Percentiles rank a stretch among this genome's conserved stretches.
phyloP scores from a whole-genome alignment of 2,113 vertebrate genomes.

The Dicaeum eximium region DNA sequence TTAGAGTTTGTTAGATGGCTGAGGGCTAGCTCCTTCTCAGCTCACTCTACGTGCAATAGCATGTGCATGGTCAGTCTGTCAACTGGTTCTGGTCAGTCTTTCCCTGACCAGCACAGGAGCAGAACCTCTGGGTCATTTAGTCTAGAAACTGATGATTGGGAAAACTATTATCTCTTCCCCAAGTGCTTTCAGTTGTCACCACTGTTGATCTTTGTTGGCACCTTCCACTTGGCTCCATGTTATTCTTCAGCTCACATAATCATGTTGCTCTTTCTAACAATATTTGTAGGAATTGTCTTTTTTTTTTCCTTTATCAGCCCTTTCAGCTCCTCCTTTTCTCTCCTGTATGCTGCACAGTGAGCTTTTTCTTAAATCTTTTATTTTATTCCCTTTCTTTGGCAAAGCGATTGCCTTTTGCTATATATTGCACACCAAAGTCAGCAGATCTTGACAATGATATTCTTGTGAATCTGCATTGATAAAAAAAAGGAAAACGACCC shows the following conservation, averaged over 20 bases:
- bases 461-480: not conserved
- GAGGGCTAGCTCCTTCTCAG: not conserved
- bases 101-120: not conserved
- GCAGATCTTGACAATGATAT: not conserved
- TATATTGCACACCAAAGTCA: not conserved
- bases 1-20: not conserved
- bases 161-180: not conserved
- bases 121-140: fast-evolving
- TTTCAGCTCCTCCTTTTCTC: not conserved
- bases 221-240: not conserved
- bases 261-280: not conserved
- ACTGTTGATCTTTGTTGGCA: not conserved
- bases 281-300: not conserved
- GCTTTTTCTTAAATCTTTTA: not conserved
- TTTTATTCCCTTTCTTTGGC: not conserved
- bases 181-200: not conserved
- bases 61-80: fast-evolving
- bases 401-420: not conserved
- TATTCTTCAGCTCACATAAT: not conserved
- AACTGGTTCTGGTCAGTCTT: not conserved
- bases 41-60: fast-evolving
- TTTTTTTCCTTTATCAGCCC: not conserved
- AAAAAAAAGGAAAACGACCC: fast-evolving
- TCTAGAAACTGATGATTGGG: not conserved
- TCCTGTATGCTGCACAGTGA: not conserved